These are phyloP conservation scores for Nemopilema nomurai DNA, from an alignment of 30 jellyfish, hydroid and myxozoan genomes.

Conservation along the genomic window DNA sequence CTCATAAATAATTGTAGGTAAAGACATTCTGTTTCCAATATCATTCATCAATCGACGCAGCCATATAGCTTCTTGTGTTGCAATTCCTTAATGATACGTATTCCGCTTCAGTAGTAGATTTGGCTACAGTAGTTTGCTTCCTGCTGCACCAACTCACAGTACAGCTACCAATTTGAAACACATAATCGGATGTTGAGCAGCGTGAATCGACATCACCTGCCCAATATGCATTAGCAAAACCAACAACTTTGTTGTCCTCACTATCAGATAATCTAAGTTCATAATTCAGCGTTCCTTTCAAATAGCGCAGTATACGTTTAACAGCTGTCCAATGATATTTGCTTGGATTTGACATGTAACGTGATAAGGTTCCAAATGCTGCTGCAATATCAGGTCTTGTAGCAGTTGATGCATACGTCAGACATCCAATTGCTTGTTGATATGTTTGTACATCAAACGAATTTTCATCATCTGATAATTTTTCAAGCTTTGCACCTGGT, in stretches of 20 bases:
- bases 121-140: conserved; percentile 14
- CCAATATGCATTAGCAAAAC: conserved; percentile 47
- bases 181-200: conserved; percentile 41
- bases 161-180: conserved; percentile 28
- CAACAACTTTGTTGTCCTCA: conserved; percentile 4
- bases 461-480: conserved; percentile 45
- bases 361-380: conserved; percentile 62
- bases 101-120: conserved; percentile 39
- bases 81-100: conserved; percentile 11
- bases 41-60: conserved; percentile 3
- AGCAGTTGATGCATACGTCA: too few species aligned
- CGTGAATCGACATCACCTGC: conserved; percentile 30
- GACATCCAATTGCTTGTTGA: too few species aligned
- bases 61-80: conserved; percentile 49
- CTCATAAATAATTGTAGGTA: neutral
- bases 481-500: conserved; percentile 43
- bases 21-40: neutral
- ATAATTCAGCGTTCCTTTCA: conserved; percentile 55
- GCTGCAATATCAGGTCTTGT: conserved; percentile 68
- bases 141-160: neutral
- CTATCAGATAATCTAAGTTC: conserved; percentile 40
- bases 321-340: conserved; percentile 57
- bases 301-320: conserved; percentile 31
- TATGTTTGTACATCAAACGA: conserved; percentile 34
- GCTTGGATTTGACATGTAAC: conserved; percentile 67